Percentiles rank a stretch among this genome's conserved stretches.
These are phyloP conservation scores for Paragorgia papillata DNA, from an alignment of 92 coral and sea anemone species.

Conservation along the genomic window DNA sequence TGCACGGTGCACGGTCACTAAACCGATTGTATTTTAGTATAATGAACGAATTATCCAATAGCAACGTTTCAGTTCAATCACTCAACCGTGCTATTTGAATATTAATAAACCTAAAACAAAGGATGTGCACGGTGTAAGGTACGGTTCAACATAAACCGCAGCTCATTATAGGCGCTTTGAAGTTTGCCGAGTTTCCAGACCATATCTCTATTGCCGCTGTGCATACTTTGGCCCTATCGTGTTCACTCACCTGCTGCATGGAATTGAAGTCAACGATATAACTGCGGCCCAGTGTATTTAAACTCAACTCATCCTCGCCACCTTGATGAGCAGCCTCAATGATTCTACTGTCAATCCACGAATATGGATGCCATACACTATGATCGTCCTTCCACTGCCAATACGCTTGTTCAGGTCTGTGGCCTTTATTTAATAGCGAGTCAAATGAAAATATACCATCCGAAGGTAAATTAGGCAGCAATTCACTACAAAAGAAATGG, in stretches of 20 bases:
- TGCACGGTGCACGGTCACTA: no score
- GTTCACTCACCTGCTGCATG: constrained; percentile 92
- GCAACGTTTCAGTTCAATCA: no score
- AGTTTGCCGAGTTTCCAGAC: no score
- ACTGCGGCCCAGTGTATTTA: constrained; percentile 93
- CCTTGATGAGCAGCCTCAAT: constrained; percentile 97
- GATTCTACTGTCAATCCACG: constrained; percentile 98
- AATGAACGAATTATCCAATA: no score
- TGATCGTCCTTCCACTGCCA: constrained; percentile 99
- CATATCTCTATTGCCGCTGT: no score
- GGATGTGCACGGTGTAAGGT: no score
- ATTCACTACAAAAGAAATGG: constrained; percentile 69
- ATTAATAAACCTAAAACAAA: no score
- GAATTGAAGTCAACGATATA: constrained; percentile 95
- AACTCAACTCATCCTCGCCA: constrained; percentile 95
- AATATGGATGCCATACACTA: constrained; percentile 95
- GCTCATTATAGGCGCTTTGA: no score
- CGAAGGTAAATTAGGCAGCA: constrained; percentile 86
- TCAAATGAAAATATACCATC: constrained; percentile 93
- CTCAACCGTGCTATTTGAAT: no score
- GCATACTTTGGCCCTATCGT: no score
- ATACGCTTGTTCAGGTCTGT: constrained; percentile 84
- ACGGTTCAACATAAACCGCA: no score
- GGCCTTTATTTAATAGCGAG: constrained; percentile 75
- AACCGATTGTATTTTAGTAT: no score